phyloP scores from a whole-genome alignment of 2,113 vertebrate species.

The Oceanites oceanicus region DNA sequence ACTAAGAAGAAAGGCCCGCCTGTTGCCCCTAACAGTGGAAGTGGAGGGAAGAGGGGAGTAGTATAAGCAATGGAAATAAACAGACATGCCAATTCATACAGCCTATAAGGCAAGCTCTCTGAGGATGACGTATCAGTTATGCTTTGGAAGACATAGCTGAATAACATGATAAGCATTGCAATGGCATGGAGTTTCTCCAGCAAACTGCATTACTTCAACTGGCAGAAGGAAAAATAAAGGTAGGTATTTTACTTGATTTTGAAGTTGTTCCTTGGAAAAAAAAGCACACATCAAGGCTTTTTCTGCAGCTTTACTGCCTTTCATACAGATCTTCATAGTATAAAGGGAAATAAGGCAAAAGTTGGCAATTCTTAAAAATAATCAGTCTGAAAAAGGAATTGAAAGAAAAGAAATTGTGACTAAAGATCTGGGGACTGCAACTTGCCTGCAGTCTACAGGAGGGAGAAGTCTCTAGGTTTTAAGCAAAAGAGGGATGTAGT shows the following conservation, averaged over 20 bases:
- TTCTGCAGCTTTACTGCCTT: not conserved
- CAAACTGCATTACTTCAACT: rapidly evolving
- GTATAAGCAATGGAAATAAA: not conserved
- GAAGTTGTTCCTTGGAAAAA: not conserved
- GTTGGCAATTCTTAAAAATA: not conserved
- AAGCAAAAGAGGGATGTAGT: not conserved
- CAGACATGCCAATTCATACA: rapidly evolving
- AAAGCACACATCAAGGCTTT: not conserved
- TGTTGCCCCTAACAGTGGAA: not conserved
- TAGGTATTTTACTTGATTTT: not conserved
- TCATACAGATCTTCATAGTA: not conserved
- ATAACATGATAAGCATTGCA: rapidly evolving
- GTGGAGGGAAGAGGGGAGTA: not conserved
- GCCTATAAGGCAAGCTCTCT: not conserved
- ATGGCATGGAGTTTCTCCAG: not conserved
- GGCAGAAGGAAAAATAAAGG: not conserved
- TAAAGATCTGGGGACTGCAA: not conserved
- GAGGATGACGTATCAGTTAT: not conserved
- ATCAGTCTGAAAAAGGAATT: not conserved
- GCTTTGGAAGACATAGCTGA: not conserved
- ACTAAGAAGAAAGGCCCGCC: not conserved
- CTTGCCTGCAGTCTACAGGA: not conserved
- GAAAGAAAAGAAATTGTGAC: not conserved
- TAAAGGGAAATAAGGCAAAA: not conserved
- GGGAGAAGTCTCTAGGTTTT: not conserved